Conservation (phyloP, 2,113 vertebrate species). For the Ia io region DNA sequence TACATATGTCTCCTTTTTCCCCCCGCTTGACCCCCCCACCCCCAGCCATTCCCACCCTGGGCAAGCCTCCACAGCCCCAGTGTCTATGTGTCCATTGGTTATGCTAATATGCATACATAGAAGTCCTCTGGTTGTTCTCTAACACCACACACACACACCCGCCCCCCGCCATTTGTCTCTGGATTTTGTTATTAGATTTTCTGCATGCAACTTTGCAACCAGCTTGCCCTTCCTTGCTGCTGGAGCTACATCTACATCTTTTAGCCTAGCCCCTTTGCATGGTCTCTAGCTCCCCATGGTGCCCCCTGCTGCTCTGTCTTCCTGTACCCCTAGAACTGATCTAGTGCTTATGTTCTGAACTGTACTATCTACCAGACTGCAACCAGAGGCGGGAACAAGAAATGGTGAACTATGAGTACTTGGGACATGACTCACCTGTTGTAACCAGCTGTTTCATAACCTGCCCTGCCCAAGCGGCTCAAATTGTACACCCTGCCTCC, state of each 20-base stretch:
- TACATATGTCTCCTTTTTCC: no score
- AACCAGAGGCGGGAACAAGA: background rate
- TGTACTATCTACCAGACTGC: background rate
- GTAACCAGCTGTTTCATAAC: background rate
- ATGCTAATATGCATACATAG: no score
- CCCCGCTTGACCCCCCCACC: no score
- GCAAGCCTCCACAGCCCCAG: no score
- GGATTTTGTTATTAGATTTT: background rate
- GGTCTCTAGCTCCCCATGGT: background rate
- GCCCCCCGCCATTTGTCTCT: no score
- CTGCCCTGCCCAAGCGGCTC: background rate
- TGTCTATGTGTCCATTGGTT: no score
- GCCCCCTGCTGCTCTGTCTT: background rate
- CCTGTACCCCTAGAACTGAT: background rate
- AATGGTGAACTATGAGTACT: background rate
- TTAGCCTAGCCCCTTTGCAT: background rate
- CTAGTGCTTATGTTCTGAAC: background rate
- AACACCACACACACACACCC: no score
- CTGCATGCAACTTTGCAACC: background rate
- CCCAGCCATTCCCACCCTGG: no score
- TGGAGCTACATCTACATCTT: background rate
- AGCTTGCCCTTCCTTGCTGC: background rate
- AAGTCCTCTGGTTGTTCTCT: no score
- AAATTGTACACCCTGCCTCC: background rate
- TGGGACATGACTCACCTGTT: background rate